Evolutionary conservation across 2,888 invertebrate species (phyloP).

Genomic region (Crocallis elinguaria): DNA sequence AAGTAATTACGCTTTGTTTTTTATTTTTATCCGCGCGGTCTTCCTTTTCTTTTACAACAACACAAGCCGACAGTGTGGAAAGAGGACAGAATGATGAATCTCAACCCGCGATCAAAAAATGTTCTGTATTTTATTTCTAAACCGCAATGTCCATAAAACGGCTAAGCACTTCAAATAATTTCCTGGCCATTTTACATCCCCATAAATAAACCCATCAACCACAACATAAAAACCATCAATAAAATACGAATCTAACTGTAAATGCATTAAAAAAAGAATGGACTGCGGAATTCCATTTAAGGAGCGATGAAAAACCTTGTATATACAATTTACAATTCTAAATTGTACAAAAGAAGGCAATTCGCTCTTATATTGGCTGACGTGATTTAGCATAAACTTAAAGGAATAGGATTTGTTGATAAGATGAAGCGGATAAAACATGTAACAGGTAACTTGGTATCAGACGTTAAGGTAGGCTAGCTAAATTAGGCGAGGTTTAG

Average conservation of each 20-base stretch:
- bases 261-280: slow-evolving; percentile 24
- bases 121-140: not conserved
- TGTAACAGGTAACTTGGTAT: not conserved
- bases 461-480: not conserved
- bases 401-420: slow-evolving; percentile 33
- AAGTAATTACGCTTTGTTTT: too few relatives aligned
- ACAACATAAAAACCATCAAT: slow-evolving; percentile 18
- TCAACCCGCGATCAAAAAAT: too few relatives aligned
- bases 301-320: slow-evolving; percentile 51
- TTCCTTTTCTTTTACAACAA: too few relatives aligned
- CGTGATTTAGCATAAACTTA: slow-evolving; percentile 74
- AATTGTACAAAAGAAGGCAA: slow-evolving; percentile 72
- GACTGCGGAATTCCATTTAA: slow-evolving; percentile 2
- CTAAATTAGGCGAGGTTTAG: not conserved
- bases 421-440: slow-evolving; percentile 35
- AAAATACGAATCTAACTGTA: slow-evolving; percentile 25
- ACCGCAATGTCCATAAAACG: not conserved
- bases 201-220: slow-evolving; percentile 16
- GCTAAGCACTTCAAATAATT: slow-evolving; percentile 9
- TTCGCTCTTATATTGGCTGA: slow-evolving; percentile 65
- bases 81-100: too few relatives aligned
- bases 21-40: too few relatives aligned
- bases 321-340: too few relatives aligned
- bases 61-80: too few relatives aligned
- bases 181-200: slow-evolving; percentile 9